Base-by-base conservation (phyloP, 2,113 vertebrate genomes). In the Aptenodytes patagonicus region DNA sequence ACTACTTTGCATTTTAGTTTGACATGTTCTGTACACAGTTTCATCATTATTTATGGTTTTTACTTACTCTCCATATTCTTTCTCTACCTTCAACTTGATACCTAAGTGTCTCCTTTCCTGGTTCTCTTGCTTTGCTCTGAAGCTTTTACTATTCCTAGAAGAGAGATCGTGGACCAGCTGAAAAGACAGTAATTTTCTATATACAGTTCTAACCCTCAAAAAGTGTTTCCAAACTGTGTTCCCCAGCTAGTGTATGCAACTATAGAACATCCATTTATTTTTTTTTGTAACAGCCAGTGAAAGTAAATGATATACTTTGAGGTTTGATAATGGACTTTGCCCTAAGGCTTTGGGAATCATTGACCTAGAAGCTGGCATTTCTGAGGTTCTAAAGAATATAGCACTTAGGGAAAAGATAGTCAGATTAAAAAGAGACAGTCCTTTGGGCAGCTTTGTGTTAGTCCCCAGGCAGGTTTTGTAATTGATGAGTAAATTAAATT, bases 91-190 rank as follows among this genome's bases (percentile, higher is more conserved):
- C 40, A 49, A 8, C 55, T 62, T 62, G 25, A n/a, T 38, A 13
- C 2, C 6, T 10, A 55, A 64, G 5, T 31, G 4, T 66, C 10
- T 58, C 0, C 0, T 73, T 6, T 80, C 5, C 28, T 34, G 11
- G 6, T 34, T 89, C 10, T 62, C 21, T 72, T 75, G 31, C 5
- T 66, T 82, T 82, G 5, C 19, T 78, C 19, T 71, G 25, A 66
- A 78, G 26, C 6, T 66, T 81, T 40, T 78, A 6, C 16, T 62
- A 49, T 19, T 87, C 12, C 61, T 62, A 34, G 18, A 76, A 89
- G 32, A 38, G 4, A 11, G 68, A 51, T 34, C 28, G 49, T 13
- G 51, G 49, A 44, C 9, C 1, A 28, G 9, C 11, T 91, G 29
- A 49, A 94, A 78, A 83, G 7, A 34, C 29, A 61, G 3, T 17